Percentiles rank a stretch among this genome's conserved stretches.
These are phyloP conservation scores for Amblyteles armatorius DNA, from an alignment of 2,888 invertebrate genomes.

Conservation along the genomic window DNA sequence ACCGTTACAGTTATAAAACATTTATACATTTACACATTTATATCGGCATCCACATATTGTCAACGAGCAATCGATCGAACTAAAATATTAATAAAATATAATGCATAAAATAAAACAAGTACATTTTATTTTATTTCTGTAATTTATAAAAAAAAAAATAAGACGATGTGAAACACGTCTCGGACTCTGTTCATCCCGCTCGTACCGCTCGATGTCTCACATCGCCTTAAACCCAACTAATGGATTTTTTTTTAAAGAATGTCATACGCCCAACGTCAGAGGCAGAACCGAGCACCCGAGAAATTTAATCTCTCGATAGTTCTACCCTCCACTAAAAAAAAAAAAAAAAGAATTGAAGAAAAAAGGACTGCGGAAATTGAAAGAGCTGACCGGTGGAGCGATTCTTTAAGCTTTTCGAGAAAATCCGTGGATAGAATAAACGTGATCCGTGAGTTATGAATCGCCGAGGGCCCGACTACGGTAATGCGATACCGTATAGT, in stretches of 20 bases:
- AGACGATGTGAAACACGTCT: too few species aligned
- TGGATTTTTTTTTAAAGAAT: neutral
- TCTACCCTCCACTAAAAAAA: neutral
- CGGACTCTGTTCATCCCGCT: too few species aligned
- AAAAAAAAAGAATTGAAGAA: neutral
- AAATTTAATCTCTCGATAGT: neutral
- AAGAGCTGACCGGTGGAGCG: neutral
- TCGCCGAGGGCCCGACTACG: constrained; percentile 17
- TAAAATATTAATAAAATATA: too few species aligned
- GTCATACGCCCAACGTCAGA: neutral
- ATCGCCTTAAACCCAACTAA: too few species aligned
- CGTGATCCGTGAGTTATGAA: constrained; percentile 55
- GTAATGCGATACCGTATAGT: constrained; percentile 8
- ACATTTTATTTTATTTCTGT: too few species aligned
- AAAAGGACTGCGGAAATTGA: neutral
- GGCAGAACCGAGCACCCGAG: neutral
- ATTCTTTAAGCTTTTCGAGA: constrained; percentile 10
- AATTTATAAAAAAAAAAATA: too few species aligned
- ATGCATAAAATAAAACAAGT: too few species aligned
- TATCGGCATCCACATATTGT: too few species aligned
- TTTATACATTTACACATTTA: too few species aligned
- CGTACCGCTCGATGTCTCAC: too few species aligned
- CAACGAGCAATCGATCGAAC: too few species aligned
- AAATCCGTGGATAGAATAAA: constrained; percentile 43
- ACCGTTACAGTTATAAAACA: too few species aligned